Conservation (phyloP, 2,888 invertebrate species). For the Heteromurus nitidus region DNA sequence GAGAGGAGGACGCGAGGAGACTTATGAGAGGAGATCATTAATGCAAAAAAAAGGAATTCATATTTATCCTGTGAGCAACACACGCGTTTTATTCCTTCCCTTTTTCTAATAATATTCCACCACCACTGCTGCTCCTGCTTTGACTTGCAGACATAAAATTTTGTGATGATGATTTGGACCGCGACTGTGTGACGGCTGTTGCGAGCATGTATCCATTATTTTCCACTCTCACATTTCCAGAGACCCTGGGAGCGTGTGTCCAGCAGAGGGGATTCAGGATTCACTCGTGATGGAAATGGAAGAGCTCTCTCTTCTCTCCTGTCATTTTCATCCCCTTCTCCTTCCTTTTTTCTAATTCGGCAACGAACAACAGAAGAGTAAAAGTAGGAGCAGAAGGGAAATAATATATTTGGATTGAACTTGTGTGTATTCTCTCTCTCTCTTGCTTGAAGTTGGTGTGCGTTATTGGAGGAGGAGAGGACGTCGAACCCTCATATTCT, state of each 20-base stretch:
- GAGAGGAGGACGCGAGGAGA: too few relatives aligned
- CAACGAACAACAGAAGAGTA: neutral
- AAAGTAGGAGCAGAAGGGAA: conserved; percentile 13
- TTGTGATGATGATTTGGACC: too few relatives aligned
- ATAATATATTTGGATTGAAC: too few relatives aligned
- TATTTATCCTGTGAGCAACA: neutral
- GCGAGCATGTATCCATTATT: conserved; percentile 5
- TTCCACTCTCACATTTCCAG: conserved; percentile 25
- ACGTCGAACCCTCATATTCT: conserved; percentile 60
- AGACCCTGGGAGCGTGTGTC: conserved; percentile 23
- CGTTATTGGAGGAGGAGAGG: conserved; percentile 29
- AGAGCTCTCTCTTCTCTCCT: conserved; percentile 13
- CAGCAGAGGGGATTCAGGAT: conserved; percentile 14
- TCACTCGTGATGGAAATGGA: conserved; percentile 22
- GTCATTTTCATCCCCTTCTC: conserved; percentile 59
- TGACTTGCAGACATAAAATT: too few relatives aligned
- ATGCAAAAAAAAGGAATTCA: conserved; percentile 33
- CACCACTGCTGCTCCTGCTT: too few relatives aligned
- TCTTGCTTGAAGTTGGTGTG: too few relatives aligned
- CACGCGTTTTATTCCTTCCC: too few relatives aligned
- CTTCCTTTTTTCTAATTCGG: conserved; percentile 40
- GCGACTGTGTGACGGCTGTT: too few relatives aligned
- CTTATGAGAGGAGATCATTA: conserved; percentile 49
- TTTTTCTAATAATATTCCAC: too few relatives aligned
- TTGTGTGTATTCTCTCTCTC: too few relatives aligned